Base-by-base conservation (phyloP, 2,797 vertebrate genomes). In the Channa striata region DNA sequence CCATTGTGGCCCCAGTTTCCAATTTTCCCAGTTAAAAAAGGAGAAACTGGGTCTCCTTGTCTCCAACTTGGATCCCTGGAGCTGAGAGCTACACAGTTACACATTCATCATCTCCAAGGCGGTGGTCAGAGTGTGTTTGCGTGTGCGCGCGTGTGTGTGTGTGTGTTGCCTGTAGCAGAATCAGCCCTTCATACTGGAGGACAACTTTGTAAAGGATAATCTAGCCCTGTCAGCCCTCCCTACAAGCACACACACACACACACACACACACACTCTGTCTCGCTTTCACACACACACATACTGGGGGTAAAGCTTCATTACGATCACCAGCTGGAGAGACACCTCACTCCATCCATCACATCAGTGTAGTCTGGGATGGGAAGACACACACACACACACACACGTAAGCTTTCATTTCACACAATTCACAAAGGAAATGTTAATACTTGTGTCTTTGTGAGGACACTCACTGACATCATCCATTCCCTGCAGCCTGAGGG, bases 311-410 rank as follows among this genome's bases (percentile, higher is more conserved):
- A 80, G 81, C 86, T 88, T 91, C 79, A 89, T 91, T 89, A 87
- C 56, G 44, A 87, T 82, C 85, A 86, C 85, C 89, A 92, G 84
- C 88, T 92, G 86, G 79, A 87, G 75, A 87, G 82, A 84, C 74
- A 80, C 78, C 82, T 79, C 74, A 51, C 69, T 83, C 75, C 78
- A 92, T 90, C 87, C 80, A 92, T 91, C 87, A 91, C 67, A 76
- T 51, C 53, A 23, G 51, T 70, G 61, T 63, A 77, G 69, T 48
- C 57, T 76, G 49, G 78, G 65, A 84, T 68, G 57, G 60, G 39
- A 70, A 21, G 50, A 56, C 57, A 67, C 59, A 73, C 68, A 75
- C 58, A 10, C 36, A 57, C 48, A 58, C 50, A 44, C 40, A 59
- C 64, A 64, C 54, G 49, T 36, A 23, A 5, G 33, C 58, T 57